Evolutionary conservation across 2,113 vertebrate species (phyloP), one percentile per base, ranked within the genome.

Genomic region (Centrocercus urophasianus): DNA sequence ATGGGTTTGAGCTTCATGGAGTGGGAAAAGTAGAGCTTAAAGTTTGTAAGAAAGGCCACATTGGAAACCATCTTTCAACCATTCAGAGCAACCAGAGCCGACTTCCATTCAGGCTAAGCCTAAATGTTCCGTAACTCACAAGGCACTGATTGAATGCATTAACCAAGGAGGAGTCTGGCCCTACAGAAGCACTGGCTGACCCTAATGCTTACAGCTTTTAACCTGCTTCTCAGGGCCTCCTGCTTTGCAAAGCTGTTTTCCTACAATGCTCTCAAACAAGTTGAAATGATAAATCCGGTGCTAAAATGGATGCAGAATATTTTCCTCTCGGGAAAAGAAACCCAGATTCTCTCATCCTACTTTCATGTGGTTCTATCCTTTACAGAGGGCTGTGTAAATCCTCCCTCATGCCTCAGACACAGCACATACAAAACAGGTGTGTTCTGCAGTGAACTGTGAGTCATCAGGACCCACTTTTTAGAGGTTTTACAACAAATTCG

Each of bases 131-230:
- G 69, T 32, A 66, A 71, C 64, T 75, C 83, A 57, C 75, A 38
- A 88, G 54, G 42, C 65, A 28, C 36, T 38, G 59, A 43, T 87
- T 94, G 96, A 74, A 78, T 3, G 1, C 8, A 87, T 96, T 97
- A 97, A 97, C 95, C 82, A 34, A 47, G 45, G 65, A 86, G 59
- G 38, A 90, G 69, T 74, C 79, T 60, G 45, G 71, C 90, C 66
- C 83, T 64, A 0, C 3, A 57, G 86, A 93, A 83, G 79, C 85
- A 18, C 69, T 91, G 88, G 69, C 96, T 96, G 86, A 84, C 63
- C 87, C 88, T 97, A 92, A 96, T 74, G 95, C 95, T 95, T 93
- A 30, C 72, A 90, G 91, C 96, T 95, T 86, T 94, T 97, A 97
- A 97, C 88, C 86, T 93, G 96, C 96, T 93, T 60, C 45, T 77